Base-by-base conservation (phyloP, 1,140 invertebrate species). In the Nasonia vitripennis region DNA sequence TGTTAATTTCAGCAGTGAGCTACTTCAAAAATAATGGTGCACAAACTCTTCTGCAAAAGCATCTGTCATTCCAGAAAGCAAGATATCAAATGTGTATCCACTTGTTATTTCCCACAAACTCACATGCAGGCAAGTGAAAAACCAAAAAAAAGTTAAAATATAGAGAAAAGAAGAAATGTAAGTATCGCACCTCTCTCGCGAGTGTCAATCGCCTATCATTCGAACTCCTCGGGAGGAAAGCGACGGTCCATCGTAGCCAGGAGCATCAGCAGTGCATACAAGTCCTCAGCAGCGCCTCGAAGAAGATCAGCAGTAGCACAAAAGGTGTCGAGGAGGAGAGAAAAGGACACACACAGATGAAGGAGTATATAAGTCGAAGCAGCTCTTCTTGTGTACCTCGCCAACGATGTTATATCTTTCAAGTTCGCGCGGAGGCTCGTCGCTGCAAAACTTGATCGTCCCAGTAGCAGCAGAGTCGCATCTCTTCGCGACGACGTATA, bases 391-490 rank as follows among this genome's bases (percentile, higher is more conserved):
- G 17, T 55, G 17, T 55, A 17, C 2, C 17, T 55, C 11, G 10
- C 12, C 51, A 20, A 55, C 20, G 51, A 55, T 27, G 27, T 27
- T 27, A 10, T 55, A 27, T 55, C 9, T 81, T 74, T 73, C 34
- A 51, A 81, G 80, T 81, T 81, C 70, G 71, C 71, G 41, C 10
- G n/a, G 48, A 74, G 17, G 48, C 48, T n/a, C n/a, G 27, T 62
- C 17, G 14, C 17, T n/a, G 17, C 17, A 20, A 17, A 5, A 62
- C 17, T 62, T n/a, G 55, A n/a, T 62, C 17, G 55, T 62, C 20
- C 17, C 55, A 62, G 17, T 62, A 62, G 20, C 51, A 55, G 51
- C 12, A 62, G 20, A 62, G 17, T 7, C 55, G 17, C 55, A 62
- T 62, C 55, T 62, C 55, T 62, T 6, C 55, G 7, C 17, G 17